Conservation (phyloP, 2,113 vertebrate species). For the Odocoileus virginianus region DNA sequence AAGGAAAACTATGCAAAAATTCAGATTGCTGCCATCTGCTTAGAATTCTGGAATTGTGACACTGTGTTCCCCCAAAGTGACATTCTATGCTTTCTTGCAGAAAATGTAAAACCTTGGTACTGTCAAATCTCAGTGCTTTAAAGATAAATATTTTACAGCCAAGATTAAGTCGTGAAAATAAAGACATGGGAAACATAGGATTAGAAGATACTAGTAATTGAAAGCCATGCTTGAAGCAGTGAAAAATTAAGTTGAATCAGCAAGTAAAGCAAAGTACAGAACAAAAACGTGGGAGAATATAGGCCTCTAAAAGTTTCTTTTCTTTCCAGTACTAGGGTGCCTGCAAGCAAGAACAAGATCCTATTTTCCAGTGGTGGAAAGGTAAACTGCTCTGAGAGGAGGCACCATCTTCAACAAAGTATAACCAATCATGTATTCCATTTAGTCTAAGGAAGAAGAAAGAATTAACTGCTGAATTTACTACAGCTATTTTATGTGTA, state of each 20-base stretch:
- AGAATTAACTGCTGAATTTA: background rate
- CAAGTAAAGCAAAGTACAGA: background rate
- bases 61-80: background rate
- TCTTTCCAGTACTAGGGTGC: background rate
- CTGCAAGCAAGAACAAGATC: background rate
- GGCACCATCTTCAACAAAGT: background rate
- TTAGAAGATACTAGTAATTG: background rate
- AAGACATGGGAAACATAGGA: background rate
- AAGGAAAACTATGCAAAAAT: background rate
- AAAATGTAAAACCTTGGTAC: background rate
- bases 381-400: background rate
- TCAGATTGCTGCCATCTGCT: background rate
- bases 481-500: background rate
- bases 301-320: background rate
- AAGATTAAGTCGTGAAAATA: background rate
- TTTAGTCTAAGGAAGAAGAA: background rate
- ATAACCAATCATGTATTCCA: background rate
- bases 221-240: background rate
- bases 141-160: background rate
- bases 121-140: background rate
- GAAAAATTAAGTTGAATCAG: background rate
- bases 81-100: background rate
- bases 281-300: background rate
- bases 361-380: background rate
- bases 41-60: background rate